Evolutionary conservation across 2,888 invertebrate species (phyloP), one percentile per base, ranked within the genome.

Genomic region (Troides aeacus): DNA sequence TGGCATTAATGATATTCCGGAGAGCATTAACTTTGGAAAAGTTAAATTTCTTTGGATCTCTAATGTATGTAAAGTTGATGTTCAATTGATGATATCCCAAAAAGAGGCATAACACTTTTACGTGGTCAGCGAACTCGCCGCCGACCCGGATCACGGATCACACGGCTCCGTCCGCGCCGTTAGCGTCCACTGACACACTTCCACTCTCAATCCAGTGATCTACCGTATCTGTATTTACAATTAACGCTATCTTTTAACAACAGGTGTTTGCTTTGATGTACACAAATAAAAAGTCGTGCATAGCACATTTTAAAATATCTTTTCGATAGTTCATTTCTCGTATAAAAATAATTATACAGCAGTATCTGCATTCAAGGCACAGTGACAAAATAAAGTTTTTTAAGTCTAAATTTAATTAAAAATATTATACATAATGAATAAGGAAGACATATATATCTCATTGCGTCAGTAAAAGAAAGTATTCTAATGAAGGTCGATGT

Each of bases 81-180:
- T 53, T n/a, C 53, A 53, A 53, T 18, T n/a, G 6, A 18, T 53
- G 18, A 53, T 53, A 18, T 53, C 18, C 53, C 53, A 53, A 15
- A 53, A 53, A 53, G n/a, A 53, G n/a, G 18, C 53, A 24, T 70
- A 62, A 73, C 71, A 68, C 73, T 73, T 77, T 78, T 76, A 66
- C 69, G 78, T 77, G 78, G 78, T 79, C 76, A 78, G 74, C 76
- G 72, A 73, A 72, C 76, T 74, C 76, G 76, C 76, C 76, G 77
- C 71, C 86, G 90, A 90, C 90, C 90, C 89, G 90, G 90, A 90
- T 90, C 85, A 83, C 84, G 81, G 85, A 84, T 81, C 82, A 82
- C 84, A 80, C 81, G 78, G 79, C 79, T 76, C 75, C 72, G 74
- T 74, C 71, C 67, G 70, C 75, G 80, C 83, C 84, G 84, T 81